These are phyloP conservation scores for Tenrec ecaudatus DNA, from an alignment of 2,113 vertebrate genomes.

Conservation along the genomic window DNA sequence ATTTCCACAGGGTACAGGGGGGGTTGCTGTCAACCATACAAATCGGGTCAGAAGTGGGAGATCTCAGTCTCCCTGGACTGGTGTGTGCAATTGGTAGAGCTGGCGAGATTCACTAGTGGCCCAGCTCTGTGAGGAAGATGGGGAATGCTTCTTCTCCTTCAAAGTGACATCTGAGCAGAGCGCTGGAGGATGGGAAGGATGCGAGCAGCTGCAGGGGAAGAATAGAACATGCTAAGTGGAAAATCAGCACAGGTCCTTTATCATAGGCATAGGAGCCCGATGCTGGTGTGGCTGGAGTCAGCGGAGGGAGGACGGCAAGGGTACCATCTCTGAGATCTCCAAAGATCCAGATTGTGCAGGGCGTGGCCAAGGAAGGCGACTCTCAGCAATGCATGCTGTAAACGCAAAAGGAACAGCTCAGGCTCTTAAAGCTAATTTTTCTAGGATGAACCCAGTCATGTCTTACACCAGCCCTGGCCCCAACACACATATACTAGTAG, in stretches of 20 bases:
- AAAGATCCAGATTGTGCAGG: too few species aligned
- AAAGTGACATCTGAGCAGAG: neutral
- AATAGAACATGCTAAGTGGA: neutral
- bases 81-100: neutral
- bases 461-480: neutral
- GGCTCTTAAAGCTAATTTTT: neutral
- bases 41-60: neutral
- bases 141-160: neutral
- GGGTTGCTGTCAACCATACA: neutral
- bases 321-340: neutral
- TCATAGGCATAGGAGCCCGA: rapidly evolving
- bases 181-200: neutral
- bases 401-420: neutral
- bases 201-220: neutral
- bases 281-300: neutral
- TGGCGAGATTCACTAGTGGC: neutral
- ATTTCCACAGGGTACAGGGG: neutral
- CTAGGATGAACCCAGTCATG: neutral
- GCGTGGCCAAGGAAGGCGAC: neutral
- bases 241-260: neutral
- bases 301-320: neutral
- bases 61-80: neutral
- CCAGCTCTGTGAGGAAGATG: neutral
- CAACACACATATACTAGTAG: neutral
- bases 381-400: neutral